Conservation (phyloP, 2,797 vertebrate genomes). For the Otolemur crassicaudatus region DNA sequence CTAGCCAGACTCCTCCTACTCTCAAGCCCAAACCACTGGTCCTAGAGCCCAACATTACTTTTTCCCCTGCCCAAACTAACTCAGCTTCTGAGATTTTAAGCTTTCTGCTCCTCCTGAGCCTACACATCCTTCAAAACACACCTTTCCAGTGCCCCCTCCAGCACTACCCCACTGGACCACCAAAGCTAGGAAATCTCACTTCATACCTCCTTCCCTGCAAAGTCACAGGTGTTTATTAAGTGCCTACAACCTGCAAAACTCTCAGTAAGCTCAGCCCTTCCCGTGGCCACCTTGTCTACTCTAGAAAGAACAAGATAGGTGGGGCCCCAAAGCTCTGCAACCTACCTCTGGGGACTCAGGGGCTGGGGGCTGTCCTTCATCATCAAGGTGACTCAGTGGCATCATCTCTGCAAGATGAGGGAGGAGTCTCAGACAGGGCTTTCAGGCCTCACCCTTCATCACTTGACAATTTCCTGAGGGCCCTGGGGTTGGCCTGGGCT, state of each 20-base stretch:
- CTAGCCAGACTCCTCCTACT: too few relatives aligned
- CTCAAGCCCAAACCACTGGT: not conserved
- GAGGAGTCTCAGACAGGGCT: not conserved
- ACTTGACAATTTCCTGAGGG: not conserved
- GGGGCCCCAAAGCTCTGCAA: not conserved
- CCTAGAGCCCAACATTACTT: not conserved
- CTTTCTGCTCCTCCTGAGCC: not conserved
- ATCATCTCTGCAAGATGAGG: constrained; percentile 91
- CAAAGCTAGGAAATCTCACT: not conserved
- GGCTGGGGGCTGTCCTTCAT: constrained; percentile 87
- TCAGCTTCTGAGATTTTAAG: not conserved
- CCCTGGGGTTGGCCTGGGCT: too few relatives aligned
- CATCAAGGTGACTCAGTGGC: constrained; percentile 93
- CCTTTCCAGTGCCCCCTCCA: not conserved
- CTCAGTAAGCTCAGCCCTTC: not conserved
- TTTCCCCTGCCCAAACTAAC: not conserved
- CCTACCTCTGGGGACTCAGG: constrained; percentile 91
- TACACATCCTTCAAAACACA: not conserved
- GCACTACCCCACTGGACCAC: not conserved
- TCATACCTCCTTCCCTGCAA: not conserved
- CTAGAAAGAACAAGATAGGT: not conserved
- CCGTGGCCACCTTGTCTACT: not conserved
- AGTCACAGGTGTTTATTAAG: not conserved
- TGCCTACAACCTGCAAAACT: not conserved
- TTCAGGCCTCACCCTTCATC: not conserved